Percentiles rank a stretch among this genome's conserved stretches.
phyloP scores from a whole-genome alignment of 2,797 vertebrate genomes.

The Leontopithecus rosalia region DNA sequence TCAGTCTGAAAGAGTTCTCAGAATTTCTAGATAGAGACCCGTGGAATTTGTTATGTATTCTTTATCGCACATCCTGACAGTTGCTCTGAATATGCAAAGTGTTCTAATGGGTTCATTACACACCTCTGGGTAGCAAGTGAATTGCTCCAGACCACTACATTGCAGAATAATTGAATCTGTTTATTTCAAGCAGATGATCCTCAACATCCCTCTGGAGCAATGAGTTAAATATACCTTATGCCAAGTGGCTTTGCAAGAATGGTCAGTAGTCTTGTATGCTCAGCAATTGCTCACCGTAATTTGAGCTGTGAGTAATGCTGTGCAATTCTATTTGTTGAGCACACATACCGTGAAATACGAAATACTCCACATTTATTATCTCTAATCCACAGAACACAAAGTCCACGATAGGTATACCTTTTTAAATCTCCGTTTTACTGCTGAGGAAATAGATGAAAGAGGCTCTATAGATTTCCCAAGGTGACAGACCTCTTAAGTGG shows the following conservation, averaged over 20 bases:
- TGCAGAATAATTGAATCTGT: conserved; percentile 53
- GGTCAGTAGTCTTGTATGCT: conserved; percentile 60
- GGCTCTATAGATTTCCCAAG: accelerated
- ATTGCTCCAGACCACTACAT: not conserved
- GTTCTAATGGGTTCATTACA: accelerated
- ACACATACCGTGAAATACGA: conserved; percentile 59
- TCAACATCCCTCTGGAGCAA: conserved; percentile 24
- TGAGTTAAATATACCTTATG: conserved; percentile 60
- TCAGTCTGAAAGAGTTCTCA: conserved; percentile 72
- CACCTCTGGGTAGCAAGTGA: not conserved
- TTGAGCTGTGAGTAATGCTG: conserved; percentile 67
- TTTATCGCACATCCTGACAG: not conserved
- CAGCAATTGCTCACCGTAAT: conserved; percentile 57
- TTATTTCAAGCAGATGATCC: conserved; percentile 54
- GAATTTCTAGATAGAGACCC: conserved; percentile 46
- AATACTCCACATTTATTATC: conserved; percentile 40
- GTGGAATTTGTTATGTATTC: conserved; percentile 27
- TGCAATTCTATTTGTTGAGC: conserved; percentile 30
- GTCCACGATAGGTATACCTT: not conserved
- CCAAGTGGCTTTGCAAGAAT: conserved; percentile 70
- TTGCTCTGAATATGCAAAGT: conserved; percentile 13
- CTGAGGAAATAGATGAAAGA: not conserved
- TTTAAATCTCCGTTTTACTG: not conserved
- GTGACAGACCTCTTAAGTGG: not conserved
- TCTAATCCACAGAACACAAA: not conserved